Evolutionary conservation across 2,888 invertebrate genomes (phyloP).

Genomic region (Linnaemya tessellans): DNA sequence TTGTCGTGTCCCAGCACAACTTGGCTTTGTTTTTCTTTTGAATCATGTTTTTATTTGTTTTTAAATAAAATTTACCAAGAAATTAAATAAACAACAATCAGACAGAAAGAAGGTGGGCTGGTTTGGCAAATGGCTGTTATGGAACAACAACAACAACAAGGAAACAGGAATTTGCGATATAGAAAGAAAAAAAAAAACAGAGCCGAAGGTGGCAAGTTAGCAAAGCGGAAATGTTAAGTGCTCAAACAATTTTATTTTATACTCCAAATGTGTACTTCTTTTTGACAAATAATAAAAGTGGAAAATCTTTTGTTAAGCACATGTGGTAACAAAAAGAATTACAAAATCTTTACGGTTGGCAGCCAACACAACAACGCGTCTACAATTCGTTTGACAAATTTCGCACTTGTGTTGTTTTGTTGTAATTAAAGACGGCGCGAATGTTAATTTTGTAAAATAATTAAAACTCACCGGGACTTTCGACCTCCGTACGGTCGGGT

Average conservation of each 20-base stretch:
- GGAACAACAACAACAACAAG: slow-evolving; percentile 25
- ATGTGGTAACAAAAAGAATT: slow-evolving; percentile 65
- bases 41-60: neutral
- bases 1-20: neutral
- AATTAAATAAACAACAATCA: slow-evolving; percentile 59
- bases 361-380: slow-evolving; percentile 52
- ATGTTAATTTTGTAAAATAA: slow-evolving; percentile 52
- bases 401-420: slow-evolving; percentile 61
- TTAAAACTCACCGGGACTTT: slow-evolving; percentile 82
- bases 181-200: slow-evolving; percentile 3
- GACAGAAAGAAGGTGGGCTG: slow-evolving; percentile 48
- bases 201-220: slow-evolving; percentile 68
- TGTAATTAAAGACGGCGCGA: slow-evolving; percentile 63
- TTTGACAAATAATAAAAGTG: slow-evolving; percentile 64
- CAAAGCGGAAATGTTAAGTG: slow-evolving; percentile 62
- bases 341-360: slow-evolving; percentile 63
- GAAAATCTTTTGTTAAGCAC: slow-evolving; percentile 70
- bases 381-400: slow-evolving; percentile 48
- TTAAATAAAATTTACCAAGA: slow-evolving; percentile 46
- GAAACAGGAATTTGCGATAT: neutral
- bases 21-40: slow-evolving; percentile 4
- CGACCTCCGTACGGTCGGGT: slow-evolving; percentile 83
- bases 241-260: slow-evolving; percentile 22
- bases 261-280: slow-evolving; percentile 51
- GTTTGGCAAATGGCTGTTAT: slow-evolving; percentile 34